phyloP scores from a whole-genome alignment of 2,113 vertebrate species.

The Cyphomyrus plagiostoma region DNA sequence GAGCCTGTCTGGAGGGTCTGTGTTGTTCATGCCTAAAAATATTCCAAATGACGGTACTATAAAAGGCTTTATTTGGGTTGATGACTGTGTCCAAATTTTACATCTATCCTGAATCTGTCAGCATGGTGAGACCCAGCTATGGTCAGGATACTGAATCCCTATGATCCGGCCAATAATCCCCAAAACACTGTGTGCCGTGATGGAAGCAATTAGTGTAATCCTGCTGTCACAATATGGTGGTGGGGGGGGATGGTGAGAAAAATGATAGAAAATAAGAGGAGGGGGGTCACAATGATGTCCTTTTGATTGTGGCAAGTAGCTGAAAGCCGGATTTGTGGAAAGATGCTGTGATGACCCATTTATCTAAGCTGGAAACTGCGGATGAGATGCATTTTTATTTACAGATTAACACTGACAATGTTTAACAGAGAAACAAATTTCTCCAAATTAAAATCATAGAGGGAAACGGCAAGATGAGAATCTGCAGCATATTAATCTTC shows the following conservation, averaged over 20 bases:
- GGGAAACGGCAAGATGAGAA: neutral
- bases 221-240: neutral
- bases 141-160: neutral
- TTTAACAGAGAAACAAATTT: neutral
- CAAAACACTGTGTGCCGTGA: neutral
- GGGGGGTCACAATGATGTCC: neutral
- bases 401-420: neutral
- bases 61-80: neutral
- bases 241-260: neutral
- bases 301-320: neutral
- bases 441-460: neutral
- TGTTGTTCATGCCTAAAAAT: neutral
- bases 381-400: neutral
- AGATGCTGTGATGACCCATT: neutral
- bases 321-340: neutral
- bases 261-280: neutral
- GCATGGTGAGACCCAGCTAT: neutral
- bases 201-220: neutral
- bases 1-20: neutral
- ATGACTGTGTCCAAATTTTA: neutral
- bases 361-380: neutral
- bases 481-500: constrained; percentile 8
- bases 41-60: neutral
- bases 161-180: neutral
- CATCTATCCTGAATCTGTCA: neutral